phyloP scores from a whole-genome alignment of 2,113 vertebrate species.

The Sus scrofa region T2T-Sscrofa CM000819.6:65012001-65012500 shows the following conservation, averaged over 20 bases:
- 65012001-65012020: background rate
- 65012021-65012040: background rate
- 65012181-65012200: background rate
- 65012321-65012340: background rate
- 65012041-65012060: background rate
- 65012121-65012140: background rate
- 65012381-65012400: background rate
- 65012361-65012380: background rate
- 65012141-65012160: background rate
- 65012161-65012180: background rate
- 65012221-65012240: background rate
- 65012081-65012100: background rate
- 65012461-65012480: background rate
- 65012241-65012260: background rate
- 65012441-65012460: background rate
- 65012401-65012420: background rate
- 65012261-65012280: background rate
- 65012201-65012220: background rate
- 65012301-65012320: background rate
- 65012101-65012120: background rate
- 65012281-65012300: background rate
- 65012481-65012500: background rate
- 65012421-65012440: background rate
- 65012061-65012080: background rate
- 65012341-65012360: background rate